Evolutionary conservation across 2,888 invertebrate species (phyloP).

Genomic region (Dioctria linearis): DNA sequence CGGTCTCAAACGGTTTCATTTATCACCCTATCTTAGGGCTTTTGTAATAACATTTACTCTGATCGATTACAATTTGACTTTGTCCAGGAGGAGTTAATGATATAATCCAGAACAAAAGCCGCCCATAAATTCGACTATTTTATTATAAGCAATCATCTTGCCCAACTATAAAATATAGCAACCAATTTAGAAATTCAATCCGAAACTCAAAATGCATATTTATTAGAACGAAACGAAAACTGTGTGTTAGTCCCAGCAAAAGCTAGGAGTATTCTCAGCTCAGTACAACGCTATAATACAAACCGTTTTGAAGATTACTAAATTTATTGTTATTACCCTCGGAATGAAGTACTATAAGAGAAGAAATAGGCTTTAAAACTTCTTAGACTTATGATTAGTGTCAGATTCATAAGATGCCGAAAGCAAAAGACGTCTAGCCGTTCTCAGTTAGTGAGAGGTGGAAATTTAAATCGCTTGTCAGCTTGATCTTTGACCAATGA

Average conservation of each 20-base stretch:
- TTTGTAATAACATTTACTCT: no score
- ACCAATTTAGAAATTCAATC: constrained; percentile 33
- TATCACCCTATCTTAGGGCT: no score
- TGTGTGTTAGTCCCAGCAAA: constrained; percentile 20
- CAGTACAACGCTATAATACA: no score
- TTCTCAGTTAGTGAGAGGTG: constrained; percentile 4
- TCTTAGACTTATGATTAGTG: constrained; percentile 45
- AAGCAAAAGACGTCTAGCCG: not conserved
- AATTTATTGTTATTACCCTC: constrained; percentile 42
- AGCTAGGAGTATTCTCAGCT: not conserved
- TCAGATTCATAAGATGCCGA: constrained; percentile 14
- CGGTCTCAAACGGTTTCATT: no score
- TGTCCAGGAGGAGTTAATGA: no score
- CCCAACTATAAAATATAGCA: not conserved
- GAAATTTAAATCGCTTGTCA: constrained; percentile 47
- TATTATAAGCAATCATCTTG: constrained; percentile 31
- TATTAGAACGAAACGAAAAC: constrained; percentile 48
- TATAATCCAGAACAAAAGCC: constrained; percentile 27
- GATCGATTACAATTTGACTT: no score
- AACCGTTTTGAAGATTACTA: constrained; percentile 12
- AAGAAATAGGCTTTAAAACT: constrained; percentile 10
- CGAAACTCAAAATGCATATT: constrained; percentile 7
- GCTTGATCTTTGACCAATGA: constrained; percentile 24
- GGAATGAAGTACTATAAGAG: constrained; percentile 26
- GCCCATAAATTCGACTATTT: constrained; percentile 37